Base-by-base conservation (phyloP, 2,888 invertebrate genomes). In the Corythucha ciliata region DNA sequence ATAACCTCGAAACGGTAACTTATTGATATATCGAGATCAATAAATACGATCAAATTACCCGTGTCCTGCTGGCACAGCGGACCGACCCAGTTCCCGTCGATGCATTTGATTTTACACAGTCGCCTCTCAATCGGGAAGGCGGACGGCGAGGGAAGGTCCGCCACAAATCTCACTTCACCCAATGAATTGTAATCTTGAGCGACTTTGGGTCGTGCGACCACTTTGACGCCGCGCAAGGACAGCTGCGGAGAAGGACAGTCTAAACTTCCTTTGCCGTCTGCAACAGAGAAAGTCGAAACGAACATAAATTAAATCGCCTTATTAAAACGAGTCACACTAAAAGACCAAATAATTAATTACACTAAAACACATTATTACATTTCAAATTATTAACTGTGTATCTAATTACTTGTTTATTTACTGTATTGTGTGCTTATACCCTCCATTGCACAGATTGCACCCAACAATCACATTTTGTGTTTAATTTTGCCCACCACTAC, bases 61-160 rank as follows among this genome's bases (percentile, higher is more conserved):
- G 80, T 78, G 61, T 82, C 79, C 56, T 75, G 76, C 44, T 80
- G 81, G 67, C 87, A 87, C 18, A 87, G 71, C 1, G 87, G 87
- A 2, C 87, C 87, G 34, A 85, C 82, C 87, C 87, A 87, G 66
- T 83, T 80, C 39, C 86, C 86, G 64, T 81, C 83, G 54, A 86
- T 79, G 65, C 87, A 87, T 67, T 86, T 85, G 58, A 87, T 83
- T 69, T 87, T 87, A 69, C 87, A 87, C 49, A 83, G 75, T 22
- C 83, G 72, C 51, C 78, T 73, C 65, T 83, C 83, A 57, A 63
- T 61, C 3, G 60, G 61, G 21, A 59, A 50, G 18, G 56, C 50
- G 14, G 36, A 36, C 10, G 57, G 69, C 3, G 83, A 81, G 10
- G 83, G 82, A 57, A 85, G 79, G 57, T 82, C 74, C 16, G 83